Base-by-base conservation (phyloP, 2,113 vertebrate genomes). In the Paradisaea rubra region DNA sequence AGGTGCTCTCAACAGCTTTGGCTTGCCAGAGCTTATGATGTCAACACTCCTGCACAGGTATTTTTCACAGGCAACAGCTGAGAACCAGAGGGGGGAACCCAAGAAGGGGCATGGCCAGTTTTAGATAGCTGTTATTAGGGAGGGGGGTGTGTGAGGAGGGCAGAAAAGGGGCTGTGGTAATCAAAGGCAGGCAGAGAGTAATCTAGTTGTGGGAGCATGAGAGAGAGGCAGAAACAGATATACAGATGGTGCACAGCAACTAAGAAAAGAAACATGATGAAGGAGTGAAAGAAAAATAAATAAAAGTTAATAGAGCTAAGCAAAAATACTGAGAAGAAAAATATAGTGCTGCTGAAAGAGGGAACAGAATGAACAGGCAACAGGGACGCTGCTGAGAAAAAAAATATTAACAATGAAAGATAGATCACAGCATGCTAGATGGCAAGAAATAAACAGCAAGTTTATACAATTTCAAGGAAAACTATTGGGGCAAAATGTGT, bases 271-370 rank as follows among this genome's bases (percentile, higher is more conserved):
- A 95, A 95, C 94, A 95, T 56, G 71, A 87, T 86, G 89, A 94
- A 97, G 76, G 89, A 96, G 56, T 60, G 88, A 83, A 91, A 95
- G 91, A 90, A 96, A 95, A 95, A 97, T 97, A 97, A 97, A 97
- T 96, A 97, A 96, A 96, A 96, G 89, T 97, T 96, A 97, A 97
- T 95, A 97, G 95, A 97, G 93, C 96, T 96, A 95, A 97, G 94
- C 94, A 91, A 95, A 97, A 95, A 91, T 88, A 95, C 91, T 93
- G 89, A 86, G 94, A 95, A 68, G 91, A 95, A 90, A 96, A 95
- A 95, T 95, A 95, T 49, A 83, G 85, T 56, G 72, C 47, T 93
- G 41, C 56, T 93, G 90, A 90, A 95, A 83, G 73, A 88, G 47
- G 59, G 89, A 95, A 86, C 88, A 93, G 91, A 97, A 94, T 91